A percentile compares a stretch with the other conserved stretches of the same genome.
These are phyloP conservation scores for Muscina levida DNA, from an alignment of 2,888 invertebrate species.

Conservation along the genomic window DNA sequence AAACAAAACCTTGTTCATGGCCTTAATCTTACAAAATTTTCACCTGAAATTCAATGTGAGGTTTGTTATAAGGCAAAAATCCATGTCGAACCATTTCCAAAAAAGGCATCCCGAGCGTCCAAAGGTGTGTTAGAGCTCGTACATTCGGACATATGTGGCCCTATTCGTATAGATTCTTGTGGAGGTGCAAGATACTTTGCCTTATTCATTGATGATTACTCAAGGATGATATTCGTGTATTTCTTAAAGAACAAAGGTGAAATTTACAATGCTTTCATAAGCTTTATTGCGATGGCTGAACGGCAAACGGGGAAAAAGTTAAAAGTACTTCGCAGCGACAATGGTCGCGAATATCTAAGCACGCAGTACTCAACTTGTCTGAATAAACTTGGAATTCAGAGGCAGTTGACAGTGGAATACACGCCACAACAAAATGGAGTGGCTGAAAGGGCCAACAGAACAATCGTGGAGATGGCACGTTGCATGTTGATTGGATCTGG, in stretches of 20 bases:
- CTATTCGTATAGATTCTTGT: slow-evolving; percentile 54
- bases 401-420: slow-evolving; percentile 57
- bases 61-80: neutral
- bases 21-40: neutral
- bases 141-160: slow-evolving; percentile 62
- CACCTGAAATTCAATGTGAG: neutral
- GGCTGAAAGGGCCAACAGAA: slow-evolving; percentile 57
- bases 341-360: slow-evolving; percentile 28
- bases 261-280: no score
- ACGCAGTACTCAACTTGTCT: slow-evolving; percentile 36
- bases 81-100: neutral
- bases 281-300: slow-evolving; percentile 58
- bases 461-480: slow-evolving; percentile 69
- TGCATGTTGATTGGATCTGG: slow-evolving; percentile 68
- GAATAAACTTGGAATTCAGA: slow-evolving; percentile 24
- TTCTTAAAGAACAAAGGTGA: slow-evolving; percentile 62
- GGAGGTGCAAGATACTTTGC: slow-evolving; percentile 64
- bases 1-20: neutral
- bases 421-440: slow-evolving; percentile 61
- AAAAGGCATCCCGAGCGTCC: no score
- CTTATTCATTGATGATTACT: slow-evolving; percentile 62
- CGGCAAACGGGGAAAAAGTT: slow-evolving; percentile 47
- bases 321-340: slow-evolving; percentile 47
- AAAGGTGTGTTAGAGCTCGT: slow-evolving; percentile 33
- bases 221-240: slow-evolving; percentile 52